Conservation (phyloP, 2,797 vertebrate species). For the Epinephelus awoara region DNA sequence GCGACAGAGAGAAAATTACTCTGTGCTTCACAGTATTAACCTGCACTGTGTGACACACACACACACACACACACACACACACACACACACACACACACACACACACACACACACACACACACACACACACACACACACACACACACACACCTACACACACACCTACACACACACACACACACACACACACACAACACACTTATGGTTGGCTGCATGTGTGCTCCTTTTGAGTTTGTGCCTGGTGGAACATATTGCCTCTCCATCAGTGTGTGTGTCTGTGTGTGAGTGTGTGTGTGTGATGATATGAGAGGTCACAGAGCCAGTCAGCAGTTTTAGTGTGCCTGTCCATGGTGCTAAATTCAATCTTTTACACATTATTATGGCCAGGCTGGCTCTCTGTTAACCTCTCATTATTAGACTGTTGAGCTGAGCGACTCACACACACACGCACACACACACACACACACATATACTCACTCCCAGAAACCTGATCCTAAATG, state of each 20-base stretch:
- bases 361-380: constrained; percentile 82
- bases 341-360: constrained; percentile 78
- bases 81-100: constrained; percentile 39
- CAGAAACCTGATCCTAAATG: constrained; percentile 71
- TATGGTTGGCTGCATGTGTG: constrained; percentile 53
- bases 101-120: constrained; percentile 49
- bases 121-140: constrained; percentile 49
- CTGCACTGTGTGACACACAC: constrained; percentile 64
- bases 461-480: constrained; percentile 3
- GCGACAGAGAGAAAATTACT: constrained; percentile 78
- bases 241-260: constrained; percentile 70
- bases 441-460: constrained; percentile 12
- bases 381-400: constrained; percentile 63
- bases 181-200: constrained; percentile 35
- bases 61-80: constrained; percentile 41
- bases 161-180: no score
- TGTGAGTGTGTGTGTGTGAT: constrained; percentile 19
- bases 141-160: no score
- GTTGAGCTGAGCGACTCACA: constrained; percentile 43
- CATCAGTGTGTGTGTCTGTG: constrained; percentile 46
- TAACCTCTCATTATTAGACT: constrained; percentile 77
- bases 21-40: constrained; percentile 75
- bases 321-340: constrained; percentile 77
- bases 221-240: constrained; percentile 60
- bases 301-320: constrained; percentile 70